phyloP scores from a whole-genome alignment of 2,797 vertebrate genomes.

The Pelobates cultripes region DNA sequence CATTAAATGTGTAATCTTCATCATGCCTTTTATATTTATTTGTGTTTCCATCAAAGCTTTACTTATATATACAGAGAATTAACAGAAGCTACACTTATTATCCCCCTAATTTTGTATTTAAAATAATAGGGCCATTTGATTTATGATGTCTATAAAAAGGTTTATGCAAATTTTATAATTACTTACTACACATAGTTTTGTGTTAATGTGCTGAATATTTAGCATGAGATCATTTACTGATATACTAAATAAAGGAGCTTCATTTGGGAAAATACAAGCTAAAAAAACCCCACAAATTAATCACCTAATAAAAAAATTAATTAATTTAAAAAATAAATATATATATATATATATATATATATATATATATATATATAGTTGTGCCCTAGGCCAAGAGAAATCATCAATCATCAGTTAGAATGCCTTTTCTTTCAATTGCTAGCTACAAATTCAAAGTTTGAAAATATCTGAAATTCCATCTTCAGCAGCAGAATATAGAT shows the following conservation, averaged over 20 bases:
- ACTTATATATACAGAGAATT: background rate
- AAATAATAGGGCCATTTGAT: conserved; percentile 35
- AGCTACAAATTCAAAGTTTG: no score
- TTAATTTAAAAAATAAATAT: background rate
- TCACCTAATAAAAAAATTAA: background rate
- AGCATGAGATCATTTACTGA: conserved; percentile 12
- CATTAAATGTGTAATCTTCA: conserved; percentile 27
- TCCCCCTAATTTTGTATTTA: conserved; percentile 14
- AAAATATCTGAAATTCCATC: no score
- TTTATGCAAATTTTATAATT: conserved; percentile 51
- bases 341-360: background rate
- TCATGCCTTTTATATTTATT: conserved; percentile 1
- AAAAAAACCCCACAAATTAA: background rate
- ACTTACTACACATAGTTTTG: conserved; percentile 27
- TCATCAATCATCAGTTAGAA: background rate
- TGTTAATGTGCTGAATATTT: conserved; percentile 24
- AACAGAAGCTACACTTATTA: conserved; percentile 7
- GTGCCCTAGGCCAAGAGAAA: background rate
- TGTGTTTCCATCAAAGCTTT: conserved; percentile 22
- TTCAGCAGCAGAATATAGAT: conserved; percentile 23
- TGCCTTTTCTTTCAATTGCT: no score
- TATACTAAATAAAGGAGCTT: conserved; percentile 29
- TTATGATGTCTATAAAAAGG: conserved; percentile 33
- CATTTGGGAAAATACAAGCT: conserved; percentile 17
- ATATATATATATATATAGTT: background rate